Evolutionary conservation across 1,140 invertebrate species (phyloP), one percentile per base, ranked within the genome.

Genomic region (Adoxophyes honmai): DNA sequence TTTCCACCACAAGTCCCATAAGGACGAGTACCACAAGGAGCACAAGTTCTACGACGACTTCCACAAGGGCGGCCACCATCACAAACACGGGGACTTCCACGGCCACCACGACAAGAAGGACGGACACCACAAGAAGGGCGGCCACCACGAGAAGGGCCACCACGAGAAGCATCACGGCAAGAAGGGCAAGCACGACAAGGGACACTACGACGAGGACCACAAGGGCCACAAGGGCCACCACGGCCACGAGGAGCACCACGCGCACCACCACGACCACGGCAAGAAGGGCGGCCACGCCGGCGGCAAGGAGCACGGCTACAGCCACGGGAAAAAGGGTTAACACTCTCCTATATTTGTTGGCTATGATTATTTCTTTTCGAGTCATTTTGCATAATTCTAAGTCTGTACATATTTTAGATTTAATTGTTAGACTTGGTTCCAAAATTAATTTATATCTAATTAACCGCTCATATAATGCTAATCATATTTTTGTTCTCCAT

Each of bases 41-140:
- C 95, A 96, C 73, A 95, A 95, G 66, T 95, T 95, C 83, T 96
- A 96, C 73, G 94, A 96, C 55, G 94, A 96, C 75, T 92, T 91
- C 77, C 93, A 95, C 75, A 95, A 94, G 62, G 94, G 93, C 9
- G 94, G 94, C 1, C 92, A 94, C 59, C 93, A 94, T 67, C 89
- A 91, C 73, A 91, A 92, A 59, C 91, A 94, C 68, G 94, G 94
- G 0, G 90, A 92, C 61, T 92, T 92, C 75, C 92, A 94, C 62
- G 93, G 93, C 16, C 91, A 92, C 62, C 93, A 94, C 60, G 91
- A 91, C 34, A 92, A 92, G 62, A 93, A 95, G 60, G 91, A 92
- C 59, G 94, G 93, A 2, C 90, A 91, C 53, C 92, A 93, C 67
- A 93, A 94, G 77, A 95, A 95, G 73, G 94, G 93, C 2, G 92